Base-by-base conservation (phyloP, 2,888 invertebrate genomes). In the Octonoba sinensis region DNA sequence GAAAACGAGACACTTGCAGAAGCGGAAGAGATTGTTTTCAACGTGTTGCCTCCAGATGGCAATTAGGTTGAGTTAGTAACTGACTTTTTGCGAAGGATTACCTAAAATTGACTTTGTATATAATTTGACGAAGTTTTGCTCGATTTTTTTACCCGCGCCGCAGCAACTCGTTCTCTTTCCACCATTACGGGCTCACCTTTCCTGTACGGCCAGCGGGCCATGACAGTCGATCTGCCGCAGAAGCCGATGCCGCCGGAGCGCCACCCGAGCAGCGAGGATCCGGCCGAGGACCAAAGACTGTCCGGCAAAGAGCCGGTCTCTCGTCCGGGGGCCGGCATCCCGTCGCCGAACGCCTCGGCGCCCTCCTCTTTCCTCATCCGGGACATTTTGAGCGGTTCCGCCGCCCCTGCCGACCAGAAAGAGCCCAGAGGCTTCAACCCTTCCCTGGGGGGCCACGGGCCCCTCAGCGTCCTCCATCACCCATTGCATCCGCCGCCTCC, bases 211-310 rank as follows among this genome's bases (percentile, higher is more conserved):
- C 82, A 74, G 49, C 82, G 56, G 82, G 82, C 82, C 82, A 82
- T 82, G 82, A 82, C 82, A 47, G 82, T 82, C 71, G 82, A 82
- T 46, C 57, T 82, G 54, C 76, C 66, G 46, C 82, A 82, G 66
- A 82, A 82, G 36, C 76, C 56, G 57, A 82, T 82, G 82, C 82
- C 82, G 3, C 76, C 82, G 56, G 82, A 82, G 46, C 82, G 82
- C 27, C 82, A 76, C 36, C 54, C 72, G 27, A 69, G 66, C 57
- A 70, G 62, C 54, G 82, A 82, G 56, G 82, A 82, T 36, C 64
- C 60, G 49, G n/a, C 62, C n/a, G 67, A 57, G 47, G 62, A 69
- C 18, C 60, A 73, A 22, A 46, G 70, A 36, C 64, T 62, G 27
- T 20, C 59, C 16, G 27, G 27, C 15, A 18, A 46, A 11, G 44